Evolutionary conservation across 2,113 vertebrate genomes (phyloP).

Genomic region (Poicephalus meyeri): DNA sequence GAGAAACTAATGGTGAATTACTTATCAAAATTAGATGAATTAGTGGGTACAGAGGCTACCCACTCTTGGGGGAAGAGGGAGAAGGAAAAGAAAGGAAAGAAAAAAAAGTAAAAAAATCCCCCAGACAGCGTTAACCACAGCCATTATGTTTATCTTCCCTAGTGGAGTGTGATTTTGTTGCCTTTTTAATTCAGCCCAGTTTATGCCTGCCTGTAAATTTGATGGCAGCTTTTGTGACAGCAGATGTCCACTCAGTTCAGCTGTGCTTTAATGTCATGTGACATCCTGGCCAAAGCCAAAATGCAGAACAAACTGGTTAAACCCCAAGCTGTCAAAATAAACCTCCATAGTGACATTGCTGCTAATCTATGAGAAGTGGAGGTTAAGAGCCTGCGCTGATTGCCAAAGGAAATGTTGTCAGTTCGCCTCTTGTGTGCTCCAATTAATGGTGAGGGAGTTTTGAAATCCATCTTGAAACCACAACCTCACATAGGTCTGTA

Average conservation of each 20-base stretch:
- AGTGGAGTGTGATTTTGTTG: not conserved
- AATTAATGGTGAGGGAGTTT: not conserved
- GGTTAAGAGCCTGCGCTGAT: not conserved
- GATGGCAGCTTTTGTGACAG: slow-evolving; percentile 10
- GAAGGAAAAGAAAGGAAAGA: not conserved
- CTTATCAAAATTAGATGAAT: not conserved
- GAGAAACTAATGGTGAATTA: not conserved
- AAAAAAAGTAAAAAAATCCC: too few species aligned
- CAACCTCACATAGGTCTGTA: not conserved
- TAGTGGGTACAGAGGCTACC: not conserved
- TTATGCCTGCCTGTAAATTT: slow-evolving; percentile 31
- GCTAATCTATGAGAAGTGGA: not conserved
- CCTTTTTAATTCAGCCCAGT: not conserved
- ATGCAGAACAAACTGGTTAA: slow-evolving; percentile 35
- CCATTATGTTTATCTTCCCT: not conserved
- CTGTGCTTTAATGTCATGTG: not conserved
- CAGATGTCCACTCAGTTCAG: slow-evolving; percentile 41
- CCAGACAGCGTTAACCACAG: not conserved
- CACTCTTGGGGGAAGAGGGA: too few species aligned
- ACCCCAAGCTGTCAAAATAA: slow-evolving; percentile 25
- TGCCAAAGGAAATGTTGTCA: not conserved
- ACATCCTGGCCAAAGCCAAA: not conserved
- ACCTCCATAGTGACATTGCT: not conserved
- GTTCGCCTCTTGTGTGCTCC: not conserved
- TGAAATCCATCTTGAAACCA: not conserved